Conservation (phyloP, 2,888 invertebrate genomes). For the Homarus gammarus region DNA sequence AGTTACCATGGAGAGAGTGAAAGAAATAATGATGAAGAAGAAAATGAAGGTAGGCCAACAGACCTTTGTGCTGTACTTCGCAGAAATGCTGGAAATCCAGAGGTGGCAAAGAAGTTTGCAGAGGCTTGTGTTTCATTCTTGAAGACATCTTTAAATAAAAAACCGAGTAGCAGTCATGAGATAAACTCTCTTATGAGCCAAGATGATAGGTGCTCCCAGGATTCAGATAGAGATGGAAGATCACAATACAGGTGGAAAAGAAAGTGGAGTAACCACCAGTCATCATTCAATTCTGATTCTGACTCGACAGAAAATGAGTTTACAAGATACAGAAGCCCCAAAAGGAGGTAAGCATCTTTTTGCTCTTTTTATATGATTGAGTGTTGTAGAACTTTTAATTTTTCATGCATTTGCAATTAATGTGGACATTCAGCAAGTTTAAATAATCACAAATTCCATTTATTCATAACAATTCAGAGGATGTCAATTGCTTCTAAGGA, state of each 20-base stretch:
- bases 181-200: background rate
- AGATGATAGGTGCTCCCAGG: background rate
- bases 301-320: background rate
- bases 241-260: background rate
- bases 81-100: background rate
- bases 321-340: background rate
- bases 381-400: too few species aligned
- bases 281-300: background rate
- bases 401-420: too few species aligned
- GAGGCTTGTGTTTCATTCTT: conserved; percentile 15
- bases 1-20: background rate
- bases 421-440: too few species aligned
- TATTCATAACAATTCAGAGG: too few species aligned
- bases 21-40: background rate
- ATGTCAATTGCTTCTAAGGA: too few species aligned
- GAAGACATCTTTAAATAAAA: background rate
- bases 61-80: background rate
- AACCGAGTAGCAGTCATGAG: background rate
- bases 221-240: conserved; percentile 16
- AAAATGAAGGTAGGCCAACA: background rate
- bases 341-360: background rate
- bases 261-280: background rate
- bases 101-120: background rate
- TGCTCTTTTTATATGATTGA: too few species aligned
- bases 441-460: too few species aligned